Evolutionary conservation across 2,888 invertebrate genomes (phyloP), one percentile per base, ranked within the genome.

Genomic region (Drosophila emarginata): DNA sequence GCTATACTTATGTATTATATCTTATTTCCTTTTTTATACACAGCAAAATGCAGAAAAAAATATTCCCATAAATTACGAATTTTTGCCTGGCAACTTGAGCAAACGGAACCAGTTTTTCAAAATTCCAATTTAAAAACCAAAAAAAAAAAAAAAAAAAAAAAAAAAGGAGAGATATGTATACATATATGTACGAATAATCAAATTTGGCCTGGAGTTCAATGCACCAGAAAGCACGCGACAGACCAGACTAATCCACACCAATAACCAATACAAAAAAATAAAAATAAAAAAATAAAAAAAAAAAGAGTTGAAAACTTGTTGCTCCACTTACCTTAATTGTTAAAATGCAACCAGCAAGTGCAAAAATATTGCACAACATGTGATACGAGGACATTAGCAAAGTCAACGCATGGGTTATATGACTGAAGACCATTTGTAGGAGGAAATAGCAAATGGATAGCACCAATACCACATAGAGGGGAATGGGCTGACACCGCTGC

Each of bases 361-460:
- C 97, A 63, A 98, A 94, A 39, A 98, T 96, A 89, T 98, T 96
- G 91, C 98, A 98, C 60, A 99, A 94, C 94, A 97, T 97, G 92
- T 98, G 98, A 92, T 98, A 98, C 9, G 98, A 95, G 91, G 98
- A 97, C 79, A 98, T 96, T 56, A 98, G 94, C 11, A 98, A 93
- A 0, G 98, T 98, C 58, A 98, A 94, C 0, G 98, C 96, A 92
- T 98, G 97, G 1, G 98, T 97, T 81, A 97, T 93, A 91, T 98
- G 96, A 70, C 97, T 97, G 7, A 97, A 95, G 77, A 96, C 94
- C 81, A 98, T 93, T 89, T 98, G 96, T 3, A 96, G 94, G 76
- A 96, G 92, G 92, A 98, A 97, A 85, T 96, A 96, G 58, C 94
- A 93, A 23, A 94, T 92, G 1, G 96, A 96, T 82, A 97, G 93